phyloP scores from a whole-genome alignment of 2,113 vertebrate species.

The Hiodon tergisus region DNA sequence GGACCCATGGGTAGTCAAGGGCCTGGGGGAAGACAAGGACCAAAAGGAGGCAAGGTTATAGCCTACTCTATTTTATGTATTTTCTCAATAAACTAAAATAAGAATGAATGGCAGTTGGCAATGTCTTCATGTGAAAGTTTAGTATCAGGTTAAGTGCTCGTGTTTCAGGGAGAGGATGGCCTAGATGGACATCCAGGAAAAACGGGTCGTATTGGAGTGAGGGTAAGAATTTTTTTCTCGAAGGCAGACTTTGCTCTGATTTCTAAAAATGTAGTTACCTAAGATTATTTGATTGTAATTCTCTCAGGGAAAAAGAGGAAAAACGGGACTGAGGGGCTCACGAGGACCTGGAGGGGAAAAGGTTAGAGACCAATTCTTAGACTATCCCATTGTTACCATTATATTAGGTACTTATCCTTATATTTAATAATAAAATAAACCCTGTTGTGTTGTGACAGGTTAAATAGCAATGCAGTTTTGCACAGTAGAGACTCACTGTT shows the following conservation, averaged over 20 bases:
- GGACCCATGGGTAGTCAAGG: conserved; percentile 57
- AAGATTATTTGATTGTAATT: neutral
- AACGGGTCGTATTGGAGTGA: conserved; percentile 55
- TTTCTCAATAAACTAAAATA: no score
- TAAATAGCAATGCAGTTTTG: neutral
- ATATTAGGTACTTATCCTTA: no score
- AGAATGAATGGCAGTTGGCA: no score
- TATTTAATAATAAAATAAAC: neutral
- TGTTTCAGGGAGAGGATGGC: conserved; percentile 57
- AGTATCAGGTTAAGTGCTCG: no score
- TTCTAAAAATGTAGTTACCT: neutral
- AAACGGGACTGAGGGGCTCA: conserved; percentile 49
- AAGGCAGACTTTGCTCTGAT: neutral
- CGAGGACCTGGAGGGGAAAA: conserved; percentile 62
- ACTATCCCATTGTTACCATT: neutral
- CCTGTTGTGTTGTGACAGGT: neutral
- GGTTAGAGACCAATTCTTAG: conserved; percentile 46
- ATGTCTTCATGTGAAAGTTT: no score
- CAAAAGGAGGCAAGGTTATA: conserved; percentile 70
- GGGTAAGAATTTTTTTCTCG: conserved; percentile 43
- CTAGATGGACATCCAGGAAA: conserved; percentile 51
- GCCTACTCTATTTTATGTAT: neutral
- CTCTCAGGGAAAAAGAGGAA: conserved; percentile 68
- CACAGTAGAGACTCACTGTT: no score
- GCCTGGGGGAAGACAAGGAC: conserved; percentile 51